phyloP scores from a whole-genome alignment of 2,888 invertebrate genomes.

The Drepanosiphum platanoidis region DNA sequence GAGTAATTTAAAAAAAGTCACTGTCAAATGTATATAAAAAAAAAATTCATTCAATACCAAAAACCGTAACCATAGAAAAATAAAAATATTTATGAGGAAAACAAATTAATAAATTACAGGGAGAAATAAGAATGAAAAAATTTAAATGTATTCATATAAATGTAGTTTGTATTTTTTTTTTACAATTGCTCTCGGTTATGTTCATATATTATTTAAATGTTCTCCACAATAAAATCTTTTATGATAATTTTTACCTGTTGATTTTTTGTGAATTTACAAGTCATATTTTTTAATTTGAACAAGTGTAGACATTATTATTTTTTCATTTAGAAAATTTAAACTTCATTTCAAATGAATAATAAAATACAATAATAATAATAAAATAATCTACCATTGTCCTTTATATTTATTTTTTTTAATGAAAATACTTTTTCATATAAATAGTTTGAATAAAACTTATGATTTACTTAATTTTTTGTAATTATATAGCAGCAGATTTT shows the following conservation, averaged over 20 bases:
- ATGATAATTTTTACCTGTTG: constrained; percentile 25
- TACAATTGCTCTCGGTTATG: neutral
- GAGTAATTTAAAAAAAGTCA: neutral
- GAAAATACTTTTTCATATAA: neutral
- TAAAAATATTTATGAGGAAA: neutral
- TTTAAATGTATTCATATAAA: neutral
- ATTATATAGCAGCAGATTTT: no score
- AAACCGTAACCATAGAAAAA: neutral
- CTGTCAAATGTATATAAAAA: neutral
- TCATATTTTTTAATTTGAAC: constrained; percentile 5
- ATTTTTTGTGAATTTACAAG: neutral
- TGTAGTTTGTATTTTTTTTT: neutral
- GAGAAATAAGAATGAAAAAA: neutral
- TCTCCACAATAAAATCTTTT: neutral
- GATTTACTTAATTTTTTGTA: no score
- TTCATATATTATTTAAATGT: neutral
- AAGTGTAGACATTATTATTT: neutral
- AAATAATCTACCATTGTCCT: neutral
- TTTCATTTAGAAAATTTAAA: constrained; percentile 1
- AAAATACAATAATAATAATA: neutral
- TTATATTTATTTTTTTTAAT: neutral
- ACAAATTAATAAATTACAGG: constrained; percentile 5
- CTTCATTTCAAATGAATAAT: neutral
- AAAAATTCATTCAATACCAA: neutral
- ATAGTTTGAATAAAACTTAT: neutral